Base-by-base conservation (phyloP, 1,140 invertebrate species). In the Bacillus rossius region DNA sequence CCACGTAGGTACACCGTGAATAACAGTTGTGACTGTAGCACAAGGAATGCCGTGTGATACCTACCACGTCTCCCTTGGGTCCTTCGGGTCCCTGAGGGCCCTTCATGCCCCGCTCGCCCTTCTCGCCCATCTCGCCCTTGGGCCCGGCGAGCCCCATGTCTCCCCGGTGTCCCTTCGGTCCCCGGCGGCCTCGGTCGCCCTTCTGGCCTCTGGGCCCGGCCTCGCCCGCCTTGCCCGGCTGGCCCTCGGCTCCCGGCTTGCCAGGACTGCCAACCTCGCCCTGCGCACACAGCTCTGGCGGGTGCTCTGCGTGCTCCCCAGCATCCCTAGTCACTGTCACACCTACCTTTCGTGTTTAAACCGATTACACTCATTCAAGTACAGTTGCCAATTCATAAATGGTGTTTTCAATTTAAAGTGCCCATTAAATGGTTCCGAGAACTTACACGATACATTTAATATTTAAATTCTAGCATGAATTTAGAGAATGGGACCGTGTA, bases 261-360 rank as follows among this genome's bases (percentile, higher is more conserved):
- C 88, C 88, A 7, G 83, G 78, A 22, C 79, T 71, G 19, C 89
- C 88, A 42, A 82, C 81, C 66, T 91, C 88, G 40, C 89, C 89
- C 81, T 86, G 61, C 8, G 60, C 53, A 8, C 17, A n/a, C 19
- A 54, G 19, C 8, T 14, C n/a, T 19, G 8, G 13, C 19, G n/a
- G 8, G 17, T 16, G n/a, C n/a, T n/a, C n/a, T n/a, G n/a, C n/a
- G n/a, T n/a, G n/a, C n/a, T n/a, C n/a, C n/a, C n/a, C n/a, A n/a
- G n/a, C n/a, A n/a, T n/a, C n/a, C n/a, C n/a, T n/a, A n/a, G n/a
- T n/a, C n/a, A n/a, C n/a, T n/a, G n/a, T n/a, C n/a, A n/a, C n/a
- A n/a, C n/a, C n/a, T n/a, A n/a, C n/a, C n/a, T n/a, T n/a, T n/a
- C n/a, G n/a, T n/a, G n/a, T n/a, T n/a, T n/a, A n/a, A 40, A 40